Evolutionary conservation across 2,888 invertebrate genomes (phyloP).

Genomic region (Metellina segmentata): DNA sequence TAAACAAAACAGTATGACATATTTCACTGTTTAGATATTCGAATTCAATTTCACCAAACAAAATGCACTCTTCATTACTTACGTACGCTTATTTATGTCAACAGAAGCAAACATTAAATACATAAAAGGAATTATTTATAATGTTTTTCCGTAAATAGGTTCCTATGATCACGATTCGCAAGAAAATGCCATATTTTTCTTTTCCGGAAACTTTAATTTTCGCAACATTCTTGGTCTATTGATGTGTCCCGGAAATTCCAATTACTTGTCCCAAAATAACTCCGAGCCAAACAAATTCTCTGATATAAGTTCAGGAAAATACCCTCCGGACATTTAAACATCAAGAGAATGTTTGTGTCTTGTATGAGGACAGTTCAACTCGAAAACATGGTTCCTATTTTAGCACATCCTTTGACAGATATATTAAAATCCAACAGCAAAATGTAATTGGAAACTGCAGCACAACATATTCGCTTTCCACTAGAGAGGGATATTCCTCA

Average conservation of each 20-base stretch:
- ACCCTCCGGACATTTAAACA: neutral
- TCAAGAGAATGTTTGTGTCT: neutral
- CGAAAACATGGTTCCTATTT: neutral
- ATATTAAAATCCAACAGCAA: neutral
- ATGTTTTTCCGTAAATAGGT: neutral
- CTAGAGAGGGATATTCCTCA: too few species aligned
- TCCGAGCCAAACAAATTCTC: neutral
- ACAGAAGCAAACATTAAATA: too few species aligned
- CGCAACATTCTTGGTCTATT: too few species aligned
- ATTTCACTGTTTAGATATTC: too few species aligned
- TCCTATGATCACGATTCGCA: neutral
- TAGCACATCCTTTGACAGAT: neutral
- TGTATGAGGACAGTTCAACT: neutral
- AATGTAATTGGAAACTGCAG: neutral
- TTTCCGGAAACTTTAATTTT: too few species aligned
- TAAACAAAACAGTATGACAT: too few species aligned
- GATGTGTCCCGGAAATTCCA: neutral
- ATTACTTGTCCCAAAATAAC: constrained; percentile 2
- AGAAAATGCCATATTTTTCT: neutral
- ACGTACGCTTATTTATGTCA: too few species aligned
- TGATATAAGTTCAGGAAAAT: neutral
- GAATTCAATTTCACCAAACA: too few species aligned
- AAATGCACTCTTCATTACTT: too few species aligned
- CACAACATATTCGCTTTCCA: too few species aligned
- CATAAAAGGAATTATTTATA: neutral